phyloP scores from a whole-genome alignment of 2,888 invertebrate species.

The Empis stercorea region DNA sequence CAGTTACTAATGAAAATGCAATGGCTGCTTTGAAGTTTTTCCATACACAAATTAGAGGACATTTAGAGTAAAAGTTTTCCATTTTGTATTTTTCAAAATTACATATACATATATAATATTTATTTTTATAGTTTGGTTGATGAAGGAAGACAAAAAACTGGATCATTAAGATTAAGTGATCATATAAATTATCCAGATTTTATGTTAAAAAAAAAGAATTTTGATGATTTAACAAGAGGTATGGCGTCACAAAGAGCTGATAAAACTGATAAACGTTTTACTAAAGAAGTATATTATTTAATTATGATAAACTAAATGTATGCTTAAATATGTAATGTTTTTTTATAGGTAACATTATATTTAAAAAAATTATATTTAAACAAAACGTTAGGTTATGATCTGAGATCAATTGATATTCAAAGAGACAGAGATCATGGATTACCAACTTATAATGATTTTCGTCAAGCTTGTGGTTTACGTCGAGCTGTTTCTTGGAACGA shows the following conservation, averaged over 20 bases:
- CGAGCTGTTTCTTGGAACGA: constrained; percentile 24
- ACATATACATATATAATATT: no score
- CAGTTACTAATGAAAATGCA: constrained; percentile 44
- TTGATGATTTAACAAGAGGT: constrained; percentile 63
- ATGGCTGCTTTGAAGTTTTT: constrained; percentile 47
- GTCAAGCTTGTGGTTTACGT: constrained; percentile 22
- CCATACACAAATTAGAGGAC: constrained; percentile 42
- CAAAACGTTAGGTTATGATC: constrained; percentile 42
- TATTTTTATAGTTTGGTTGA: constrained; percentile 34
- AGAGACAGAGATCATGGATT: constrained; percentile 24
- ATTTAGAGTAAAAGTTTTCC: constrained; percentile 30
- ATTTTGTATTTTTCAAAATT: not conserved
- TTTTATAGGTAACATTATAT: not conserved
- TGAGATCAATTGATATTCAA: constrained; percentile 27
- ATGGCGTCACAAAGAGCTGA: constrained; percentile 64
- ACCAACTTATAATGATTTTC: constrained; percentile 24
- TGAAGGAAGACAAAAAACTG: constrained; percentile 33
- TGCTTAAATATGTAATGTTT: no score
- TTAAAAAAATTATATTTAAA: not conserved
- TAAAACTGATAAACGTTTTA: constrained; percentile 63
- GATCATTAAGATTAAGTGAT: constrained; percentile 38
- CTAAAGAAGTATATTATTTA: constrained; percentile 38
- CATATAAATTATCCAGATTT: constrained; percentile 42
- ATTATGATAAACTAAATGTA: no score
- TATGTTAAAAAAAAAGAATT: constrained; percentile 41